Base-by-base conservation (phyloP, 2,797 vertebrate genomes). In the Premnoplex brunnescens region DNA sequence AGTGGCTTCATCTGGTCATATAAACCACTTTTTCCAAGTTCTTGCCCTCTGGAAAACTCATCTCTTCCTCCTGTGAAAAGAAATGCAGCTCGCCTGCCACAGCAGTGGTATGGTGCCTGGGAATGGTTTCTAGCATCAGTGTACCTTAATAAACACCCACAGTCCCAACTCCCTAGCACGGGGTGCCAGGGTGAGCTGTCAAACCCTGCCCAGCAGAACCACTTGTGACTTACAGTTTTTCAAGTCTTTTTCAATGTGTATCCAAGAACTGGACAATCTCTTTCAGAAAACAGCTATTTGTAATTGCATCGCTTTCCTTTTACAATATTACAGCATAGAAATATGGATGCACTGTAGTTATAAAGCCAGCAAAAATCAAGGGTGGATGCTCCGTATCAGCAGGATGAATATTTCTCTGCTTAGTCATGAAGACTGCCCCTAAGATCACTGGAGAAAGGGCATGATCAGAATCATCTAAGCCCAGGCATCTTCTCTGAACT, bases 151-250 rank as follows among this genome's bases (percentile, higher is more conserved):
- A 26, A 85, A 85, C 27, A 49, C 23, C 41, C 30, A 15, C 3
- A 32, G 37, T 21, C n/a, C 21, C 36, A 71, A 1, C 6, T 44
- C 32, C 12, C 28, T 48, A 44, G 32, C 20, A 26, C n/a, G 30
- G 15, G 22, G 10, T 54, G 23, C 9, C 24, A 30, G 16, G 30
- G n/a, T 26, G 56, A 79, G 36, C 24, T 23, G 10, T 58, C 44
- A 62, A 54, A 48, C 23, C 20, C 51, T 51, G 19, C 52, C 48
- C 59, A 79, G 26, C 26, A 91, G 23, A 85, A 32, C 27, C 13
- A 16, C 0, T 0, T 10, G 26, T 18, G 16, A 59, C 28, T 12
- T 10, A 1, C 2, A 32, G 18, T 14, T 48, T 37, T 27, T 78
- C 46, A 48, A 59, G 64, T 43, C 13, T 26, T 85, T 89, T 93